These are phyloP conservation scores for Sphaerophoria rueppellii DNA, from an alignment of 2,888 invertebrate species.

Conservation along the genomic window DNA sequence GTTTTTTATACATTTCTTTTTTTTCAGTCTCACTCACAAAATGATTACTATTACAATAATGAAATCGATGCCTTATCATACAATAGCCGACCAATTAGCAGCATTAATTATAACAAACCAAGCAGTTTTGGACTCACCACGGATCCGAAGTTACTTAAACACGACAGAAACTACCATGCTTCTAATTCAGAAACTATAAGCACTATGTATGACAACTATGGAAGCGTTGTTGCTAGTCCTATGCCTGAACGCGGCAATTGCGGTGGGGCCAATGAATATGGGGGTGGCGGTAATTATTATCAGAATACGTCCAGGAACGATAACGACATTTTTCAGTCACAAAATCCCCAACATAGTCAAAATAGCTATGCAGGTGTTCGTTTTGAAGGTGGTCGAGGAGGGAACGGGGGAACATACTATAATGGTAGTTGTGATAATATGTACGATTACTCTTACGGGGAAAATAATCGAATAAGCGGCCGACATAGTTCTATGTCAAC, in stretches of 20 bases:
- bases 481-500: slow-evolving; percentile 66
- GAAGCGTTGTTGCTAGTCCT: slow-evolving; percentile 53
- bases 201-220: slow-evolving; percentile 74
- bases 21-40: slow-evolving; percentile 79
- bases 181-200: slow-evolving; percentile 63
- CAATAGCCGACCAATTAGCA: slow-evolving; percentile 88
- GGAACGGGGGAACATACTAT: slow-evolving; percentile 34
- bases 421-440: slow-evolving; percentile 70
- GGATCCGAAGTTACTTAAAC: slow-evolving; percentile 69
- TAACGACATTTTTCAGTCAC: slow-evolving; percentile 62
- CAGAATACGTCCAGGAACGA: slow-evolving; percentile 63
- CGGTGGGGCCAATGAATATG: too few species aligned
- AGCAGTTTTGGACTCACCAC: slow-evolving; percentile 70
- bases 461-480: slow-evolving; percentile 61
- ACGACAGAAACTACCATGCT: slow-evolving; percentile 52
- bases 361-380: slow-evolving; percentile 23
- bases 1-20: too few species aligned
- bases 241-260: slow-evolving; percentile 34
- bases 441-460: slow-evolving; percentile 81
- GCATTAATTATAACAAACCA: slow-evolving; percentile 76
- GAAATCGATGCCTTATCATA: slow-evolving; percentile 89
- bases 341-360: slow-evolving; percentile 6
- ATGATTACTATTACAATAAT: slow-evolving; percentile 78
- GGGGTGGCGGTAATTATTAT: slow-evolving; percentile 31
- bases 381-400: neutral